Evolutionary conservation across 2,888 invertebrate genomes (phyloP), one percentile per base, ranked within the genome.

Genomic region (Sarcophaga carnaria): DNA sequence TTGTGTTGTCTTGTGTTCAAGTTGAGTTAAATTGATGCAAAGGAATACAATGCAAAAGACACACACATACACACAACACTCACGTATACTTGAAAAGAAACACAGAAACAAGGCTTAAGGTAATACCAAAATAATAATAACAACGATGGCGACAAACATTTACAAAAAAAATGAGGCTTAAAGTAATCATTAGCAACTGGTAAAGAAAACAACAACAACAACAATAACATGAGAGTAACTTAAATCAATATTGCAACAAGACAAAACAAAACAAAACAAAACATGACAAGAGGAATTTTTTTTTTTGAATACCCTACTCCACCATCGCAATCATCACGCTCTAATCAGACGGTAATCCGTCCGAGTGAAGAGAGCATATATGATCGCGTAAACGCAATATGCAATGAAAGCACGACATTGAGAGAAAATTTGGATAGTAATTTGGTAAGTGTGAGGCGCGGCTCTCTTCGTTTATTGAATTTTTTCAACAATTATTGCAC

Each of bases 271-370:
- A 45, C 60, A 80, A 75, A 83, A 86, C 83, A 75, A 74, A 80
- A 83, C 86, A 86, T 80, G 83, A 86, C 83, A 86, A 80, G 70
- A 78, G 70, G 69, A 77, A 47, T 59, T 83, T 74, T 80, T 62
- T 63, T 49, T 22, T 4, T 62, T 62, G 4, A 59, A 37, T 37
- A 37, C 37, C 37, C 37, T 37, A 37, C 37, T 0, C 8, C 8
- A 37, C 37, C 37, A 37, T 10, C 8, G 37, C 37, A 37, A 37
- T 37, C 8, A 37, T 37, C 8, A 37, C 8, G 0, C 37, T 37
- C 37, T 37, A 10, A 37, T 8, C 37, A 37, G 0, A 8, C 8
- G 37, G 37, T 37, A 6, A 6, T 37, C 6, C 6, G 37, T 37
- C 37, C 8, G 37, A 1, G 8, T 37, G 8, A 37, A 37, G 37